A percentile compares a stretch with the other conserved stretches of the same genome.
phyloP scores from a whole-genome alignment of 2,113 vertebrate species.

The Melospiza georgiana region DNA sequence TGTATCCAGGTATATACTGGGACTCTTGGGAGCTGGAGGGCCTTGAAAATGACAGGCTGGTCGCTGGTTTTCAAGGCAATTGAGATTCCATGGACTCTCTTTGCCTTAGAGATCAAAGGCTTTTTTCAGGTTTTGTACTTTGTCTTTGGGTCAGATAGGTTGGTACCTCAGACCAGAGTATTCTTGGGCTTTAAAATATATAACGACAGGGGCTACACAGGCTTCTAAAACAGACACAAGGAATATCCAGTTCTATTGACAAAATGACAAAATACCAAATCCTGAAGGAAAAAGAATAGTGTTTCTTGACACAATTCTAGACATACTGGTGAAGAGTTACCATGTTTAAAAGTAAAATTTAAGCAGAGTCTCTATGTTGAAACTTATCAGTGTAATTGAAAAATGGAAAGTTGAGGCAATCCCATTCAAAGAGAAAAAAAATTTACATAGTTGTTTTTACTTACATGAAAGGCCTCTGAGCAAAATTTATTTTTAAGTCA shows the following conservation, averaged over 20 bases:
- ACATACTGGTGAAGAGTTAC: background rate
- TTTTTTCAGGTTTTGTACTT: background rate
- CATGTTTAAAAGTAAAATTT: background rate
- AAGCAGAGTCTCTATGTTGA: background rate
- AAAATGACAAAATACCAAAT: background rate
- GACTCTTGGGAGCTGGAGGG: background rate
- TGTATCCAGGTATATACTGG: background rate
- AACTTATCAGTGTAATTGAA: background rate
- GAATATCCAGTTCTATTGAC: background rate
- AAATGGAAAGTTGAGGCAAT: background rate
- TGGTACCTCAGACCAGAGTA: background rate
- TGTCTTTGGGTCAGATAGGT: background rate
- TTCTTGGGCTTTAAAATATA: background rate
- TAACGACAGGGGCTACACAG: background rate
- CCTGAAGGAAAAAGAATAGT: background rate
- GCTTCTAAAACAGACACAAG: background rate
- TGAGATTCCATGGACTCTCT: background rate
- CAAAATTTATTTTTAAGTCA: background rate
- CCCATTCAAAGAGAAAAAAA: background rate
- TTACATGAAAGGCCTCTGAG: background rate
- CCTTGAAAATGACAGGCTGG: background rate
- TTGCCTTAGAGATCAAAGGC: background rate
- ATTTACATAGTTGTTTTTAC: background rate
- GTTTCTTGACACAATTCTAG: background rate
- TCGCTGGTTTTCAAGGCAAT: background rate